Conservation (phyloP, 35 echinoderm and acorn worm genomes). For the Heliocidaris tuberculata region DNA sequence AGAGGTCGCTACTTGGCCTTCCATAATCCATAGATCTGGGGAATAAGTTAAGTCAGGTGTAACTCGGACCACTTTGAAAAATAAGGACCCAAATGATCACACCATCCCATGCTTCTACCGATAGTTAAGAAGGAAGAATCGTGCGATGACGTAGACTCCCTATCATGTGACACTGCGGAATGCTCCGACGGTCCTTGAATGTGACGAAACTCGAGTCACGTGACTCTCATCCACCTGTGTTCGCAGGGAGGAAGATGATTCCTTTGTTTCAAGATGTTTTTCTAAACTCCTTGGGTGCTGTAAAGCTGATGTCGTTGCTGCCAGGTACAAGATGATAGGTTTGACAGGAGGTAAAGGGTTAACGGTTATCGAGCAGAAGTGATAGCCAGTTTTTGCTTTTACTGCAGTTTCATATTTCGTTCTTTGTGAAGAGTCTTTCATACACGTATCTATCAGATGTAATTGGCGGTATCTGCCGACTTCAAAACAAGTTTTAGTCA, state of each 20-base stretch:
- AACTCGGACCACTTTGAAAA: no score
- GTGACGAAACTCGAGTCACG: not conserved
- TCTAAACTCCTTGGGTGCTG: not conserved
- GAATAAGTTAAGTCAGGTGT: no score
- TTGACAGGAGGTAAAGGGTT: not conserved
- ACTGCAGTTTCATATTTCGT: not conserved
- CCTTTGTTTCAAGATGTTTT: slow-evolving; percentile 12
- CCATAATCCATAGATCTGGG: no score
- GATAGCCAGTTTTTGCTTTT: not conserved
- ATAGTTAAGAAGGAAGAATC: not conserved
- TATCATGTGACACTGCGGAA: not conserved
- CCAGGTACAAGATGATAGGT: not conserved
- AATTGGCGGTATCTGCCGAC: not conserved
- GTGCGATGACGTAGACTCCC: not conserved
- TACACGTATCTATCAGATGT: not conserved
- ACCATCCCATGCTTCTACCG: not conserved
- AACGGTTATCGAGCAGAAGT: not conserved
- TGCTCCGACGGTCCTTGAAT: not conserved
- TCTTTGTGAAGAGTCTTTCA: not conserved
- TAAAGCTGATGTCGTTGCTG: not conserved
- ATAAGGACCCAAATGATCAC: no score
- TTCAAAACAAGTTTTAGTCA: not conserved
- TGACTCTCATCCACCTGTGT: not conserved
- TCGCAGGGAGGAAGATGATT: not conserved
- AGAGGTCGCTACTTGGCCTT: not conserved